phyloP scores from a whole-genome alignment of 2,113 vertebrate genomes.

The Vulpes vulpes region DNA sequence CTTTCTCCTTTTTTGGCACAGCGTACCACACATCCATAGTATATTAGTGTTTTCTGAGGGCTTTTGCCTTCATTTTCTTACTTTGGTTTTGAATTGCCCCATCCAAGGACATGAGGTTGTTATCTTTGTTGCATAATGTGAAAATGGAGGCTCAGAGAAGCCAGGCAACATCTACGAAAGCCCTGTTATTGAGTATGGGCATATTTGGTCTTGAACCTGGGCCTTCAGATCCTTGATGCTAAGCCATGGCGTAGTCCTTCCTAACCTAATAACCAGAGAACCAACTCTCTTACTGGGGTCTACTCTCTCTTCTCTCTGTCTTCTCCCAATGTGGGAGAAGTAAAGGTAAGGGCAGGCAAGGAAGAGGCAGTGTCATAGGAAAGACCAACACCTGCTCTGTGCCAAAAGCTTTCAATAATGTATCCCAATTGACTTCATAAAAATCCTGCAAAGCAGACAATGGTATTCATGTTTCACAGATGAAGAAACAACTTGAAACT shows the following conservation, averaged over 20 bases:
- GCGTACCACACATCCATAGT: fast-evolving
- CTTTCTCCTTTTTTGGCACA: neutral
- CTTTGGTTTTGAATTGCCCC: neutral
- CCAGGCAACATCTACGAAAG: neutral
- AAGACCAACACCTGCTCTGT: neutral
- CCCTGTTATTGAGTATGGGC: neutral
- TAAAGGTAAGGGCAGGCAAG: neutral
- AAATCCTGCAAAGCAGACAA: neutral
- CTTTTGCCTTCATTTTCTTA: neutral
- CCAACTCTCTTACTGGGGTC: neutral
- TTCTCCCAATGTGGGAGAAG: neutral
- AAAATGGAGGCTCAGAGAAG: neutral
- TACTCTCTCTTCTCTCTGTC: neutral
- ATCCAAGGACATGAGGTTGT: neutral
- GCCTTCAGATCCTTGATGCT: neutral
- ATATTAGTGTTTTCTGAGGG: neutral
- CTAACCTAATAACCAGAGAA: neutral
- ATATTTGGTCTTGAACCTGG: neutral
- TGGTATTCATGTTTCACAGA: neutral
- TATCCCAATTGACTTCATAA: neutral
- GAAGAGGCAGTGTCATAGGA: neutral
- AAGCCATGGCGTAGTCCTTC: too few relatives aligned
- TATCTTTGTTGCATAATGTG: neutral
- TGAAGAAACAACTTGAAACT: neutral
- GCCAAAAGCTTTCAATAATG: neutral